Evolutionary conservation across 1,140 invertebrate genomes (phyloP).

Genomic region (Leptinotarsa undecemlineata): DNA sequence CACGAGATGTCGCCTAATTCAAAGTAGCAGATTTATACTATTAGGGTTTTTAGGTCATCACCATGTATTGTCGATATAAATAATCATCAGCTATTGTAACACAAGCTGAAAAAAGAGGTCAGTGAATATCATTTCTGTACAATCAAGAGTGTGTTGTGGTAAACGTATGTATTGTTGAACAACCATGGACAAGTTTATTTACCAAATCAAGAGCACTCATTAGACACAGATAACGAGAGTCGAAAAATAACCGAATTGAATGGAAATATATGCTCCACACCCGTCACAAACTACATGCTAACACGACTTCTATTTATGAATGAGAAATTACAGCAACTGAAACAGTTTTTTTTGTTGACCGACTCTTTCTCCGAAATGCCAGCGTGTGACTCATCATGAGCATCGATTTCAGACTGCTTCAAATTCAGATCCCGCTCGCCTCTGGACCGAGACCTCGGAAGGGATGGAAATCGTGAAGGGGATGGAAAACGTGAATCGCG

Average conservation of each 20-base stretch:
- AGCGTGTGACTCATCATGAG: background rate
- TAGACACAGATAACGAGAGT: background rate
- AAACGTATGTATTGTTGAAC: background rate
- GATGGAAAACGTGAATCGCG: background rate
- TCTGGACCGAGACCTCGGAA: background rate
- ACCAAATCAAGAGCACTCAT: background rate
- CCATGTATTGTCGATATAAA: too few relatives aligned
- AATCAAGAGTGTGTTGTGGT: background rate
- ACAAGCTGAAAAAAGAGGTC: background rate
- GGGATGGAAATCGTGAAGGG: background rate
- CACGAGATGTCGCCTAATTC: background rate
- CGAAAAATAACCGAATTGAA: background rate
- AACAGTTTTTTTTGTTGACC: background rate
- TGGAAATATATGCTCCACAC: background rate
- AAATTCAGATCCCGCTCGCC: background rate
- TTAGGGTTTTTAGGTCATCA: too few relatives aligned
- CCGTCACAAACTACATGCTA: background rate
- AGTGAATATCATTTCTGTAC: background rate
- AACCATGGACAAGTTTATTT: background rate
- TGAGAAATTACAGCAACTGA: background rate
- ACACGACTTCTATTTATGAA: background rate
- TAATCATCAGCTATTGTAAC: background rate
- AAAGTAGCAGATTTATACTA: background rate
- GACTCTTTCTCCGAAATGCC: background rate
- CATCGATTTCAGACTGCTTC: conserved; percentile 4